Evolutionary conservation across 2,113 vertebrate genomes (phyloP).

Genomic region (Poeciliopsis occidentalis): DNA sequence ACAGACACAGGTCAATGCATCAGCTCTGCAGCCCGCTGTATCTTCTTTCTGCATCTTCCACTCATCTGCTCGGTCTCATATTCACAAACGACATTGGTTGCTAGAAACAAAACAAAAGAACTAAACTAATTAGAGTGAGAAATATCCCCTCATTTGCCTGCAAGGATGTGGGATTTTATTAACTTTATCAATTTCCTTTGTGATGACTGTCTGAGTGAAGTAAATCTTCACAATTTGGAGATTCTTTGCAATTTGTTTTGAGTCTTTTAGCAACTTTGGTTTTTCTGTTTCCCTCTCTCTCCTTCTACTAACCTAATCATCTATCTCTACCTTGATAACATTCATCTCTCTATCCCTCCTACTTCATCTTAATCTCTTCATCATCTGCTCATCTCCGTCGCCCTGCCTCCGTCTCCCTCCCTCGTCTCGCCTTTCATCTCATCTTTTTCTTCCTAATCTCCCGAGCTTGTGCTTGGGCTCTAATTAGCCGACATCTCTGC

Average conservation of each 20-base stretch:
- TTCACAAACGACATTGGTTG: not conserved
- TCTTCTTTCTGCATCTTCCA: constrained; percentile 25
- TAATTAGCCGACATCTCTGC: constrained; percentile 65
- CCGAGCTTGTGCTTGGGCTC: constrained; percentile 31
- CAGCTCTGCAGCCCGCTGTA: constrained; percentile 19
- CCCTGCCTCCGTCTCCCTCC: constrained; percentile 29
- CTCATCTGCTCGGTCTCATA: not conserved
- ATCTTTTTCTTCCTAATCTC: constrained; percentile 61
- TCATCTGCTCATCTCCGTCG: constrained; percentile 54
- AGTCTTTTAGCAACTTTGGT: constrained; percentile 1
- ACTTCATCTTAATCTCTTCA: constrained; percentile 63
- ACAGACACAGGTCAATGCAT: constrained; percentile 54
- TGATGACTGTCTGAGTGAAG: constrained; percentile 8
- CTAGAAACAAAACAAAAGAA: constrained; percentile 10
- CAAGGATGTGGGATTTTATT: constrained; percentile 5
- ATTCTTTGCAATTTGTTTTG: constrained; percentile 20
- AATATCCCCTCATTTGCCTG: constrained; percentile 5
- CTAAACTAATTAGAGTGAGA: constrained; percentile 31
- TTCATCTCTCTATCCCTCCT: constrained; percentile 54
- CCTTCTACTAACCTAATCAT: constrained; percentile 57
- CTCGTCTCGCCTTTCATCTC: constrained; percentile 53
- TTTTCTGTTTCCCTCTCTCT: constrained; percentile 4
- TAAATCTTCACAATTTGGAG: constrained; percentile 23
- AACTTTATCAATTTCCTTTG: not conserved
- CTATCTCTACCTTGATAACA: constrained; percentile 41